Conservation (phyloP, 2,113 vertebrate genomes). For the Pycnonotus jocosus region DNA sequence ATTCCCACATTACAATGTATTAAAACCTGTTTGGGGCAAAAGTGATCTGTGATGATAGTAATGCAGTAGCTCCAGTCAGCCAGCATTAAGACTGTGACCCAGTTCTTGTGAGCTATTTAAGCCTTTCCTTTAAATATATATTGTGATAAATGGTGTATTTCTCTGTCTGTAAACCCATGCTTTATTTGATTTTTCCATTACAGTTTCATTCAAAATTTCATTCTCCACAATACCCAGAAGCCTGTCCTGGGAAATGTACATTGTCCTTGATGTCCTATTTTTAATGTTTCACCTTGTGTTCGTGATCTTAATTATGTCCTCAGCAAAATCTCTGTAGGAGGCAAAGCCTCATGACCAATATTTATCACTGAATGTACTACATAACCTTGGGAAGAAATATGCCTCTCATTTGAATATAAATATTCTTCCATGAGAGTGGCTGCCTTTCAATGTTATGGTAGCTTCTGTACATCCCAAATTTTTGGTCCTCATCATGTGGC, state of each 20-base stretch:
- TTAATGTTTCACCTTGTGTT: background rate
- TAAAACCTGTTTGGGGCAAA: background rate
- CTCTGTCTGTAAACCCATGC: background rate
- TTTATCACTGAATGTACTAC: background rate
- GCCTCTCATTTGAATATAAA: background rate
- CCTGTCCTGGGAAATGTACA: background rate
- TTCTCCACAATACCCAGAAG: background rate
- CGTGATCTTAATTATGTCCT: background rate
- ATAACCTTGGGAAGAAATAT: background rate
- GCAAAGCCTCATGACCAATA: background rate
- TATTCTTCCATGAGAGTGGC: background rate
- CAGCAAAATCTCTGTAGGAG: background rate
- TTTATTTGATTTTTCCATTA: background rate
- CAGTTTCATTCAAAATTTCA: constrained; percentile 21
- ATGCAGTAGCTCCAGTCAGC: background rate
- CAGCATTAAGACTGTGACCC: background rate
- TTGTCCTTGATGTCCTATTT: background rate
- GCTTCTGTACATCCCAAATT: background rate
- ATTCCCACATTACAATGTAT: background rate
- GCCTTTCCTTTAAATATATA: background rate
- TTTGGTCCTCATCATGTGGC: background rate
- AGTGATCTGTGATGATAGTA: background rate
- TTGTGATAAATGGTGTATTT: background rate
- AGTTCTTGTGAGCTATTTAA: background rate
- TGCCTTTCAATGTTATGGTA: fast-evolving